Conservation (phyloP, 2,888 invertebrate species). For the Sphaerophoria taeniata region DNA sequence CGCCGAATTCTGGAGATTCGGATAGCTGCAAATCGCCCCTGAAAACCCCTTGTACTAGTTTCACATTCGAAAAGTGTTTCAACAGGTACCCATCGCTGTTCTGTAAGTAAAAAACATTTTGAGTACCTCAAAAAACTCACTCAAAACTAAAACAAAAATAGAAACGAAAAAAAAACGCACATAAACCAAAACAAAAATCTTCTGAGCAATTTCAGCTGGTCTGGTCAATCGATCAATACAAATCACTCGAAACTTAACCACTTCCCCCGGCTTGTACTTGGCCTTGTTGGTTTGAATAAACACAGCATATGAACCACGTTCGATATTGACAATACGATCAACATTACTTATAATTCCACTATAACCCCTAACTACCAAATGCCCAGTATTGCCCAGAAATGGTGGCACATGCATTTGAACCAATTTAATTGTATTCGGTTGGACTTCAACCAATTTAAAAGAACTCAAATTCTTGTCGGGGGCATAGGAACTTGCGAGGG, state of each 20-base stretch:
- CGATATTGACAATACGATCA: background rate
- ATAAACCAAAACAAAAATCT: conserved; percentile 84
- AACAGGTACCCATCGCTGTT: conserved; percentile 91
- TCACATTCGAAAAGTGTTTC: conserved; percentile 89
- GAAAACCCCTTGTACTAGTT: conserved; percentile 84
- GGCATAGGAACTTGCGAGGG: background rate
- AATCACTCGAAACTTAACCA: conserved; percentile 87
- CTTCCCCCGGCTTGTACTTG: conserved; percentile 93
- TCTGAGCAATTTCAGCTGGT: conserved; percentile 85
- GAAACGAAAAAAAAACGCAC: conserved; percentile 81
- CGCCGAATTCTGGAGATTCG: conserved; percentile 90
- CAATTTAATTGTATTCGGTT: conserved; percentile 32
- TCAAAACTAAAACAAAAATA: background rate
- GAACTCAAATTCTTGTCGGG: background rate
- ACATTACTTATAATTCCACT: conserved; percentile 30
- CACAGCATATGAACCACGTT: conserved; percentile 85
- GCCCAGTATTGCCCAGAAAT: background rate
- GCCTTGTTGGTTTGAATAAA: conserved; percentile 96
- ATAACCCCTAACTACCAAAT: background rate
- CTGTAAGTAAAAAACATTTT: conserved; percentile 80
- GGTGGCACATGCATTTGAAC: conserved; percentile 13
- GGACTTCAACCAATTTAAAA: conserved; percentile 27
- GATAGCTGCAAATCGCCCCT: conserved; percentile 90
- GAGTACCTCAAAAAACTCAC: background rate
- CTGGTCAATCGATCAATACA: conserved; percentile 88